Base-by-base conservation (phyloP, 2,888 invertebrate genomes). In the Tetheella fluctuosa region DNA sequence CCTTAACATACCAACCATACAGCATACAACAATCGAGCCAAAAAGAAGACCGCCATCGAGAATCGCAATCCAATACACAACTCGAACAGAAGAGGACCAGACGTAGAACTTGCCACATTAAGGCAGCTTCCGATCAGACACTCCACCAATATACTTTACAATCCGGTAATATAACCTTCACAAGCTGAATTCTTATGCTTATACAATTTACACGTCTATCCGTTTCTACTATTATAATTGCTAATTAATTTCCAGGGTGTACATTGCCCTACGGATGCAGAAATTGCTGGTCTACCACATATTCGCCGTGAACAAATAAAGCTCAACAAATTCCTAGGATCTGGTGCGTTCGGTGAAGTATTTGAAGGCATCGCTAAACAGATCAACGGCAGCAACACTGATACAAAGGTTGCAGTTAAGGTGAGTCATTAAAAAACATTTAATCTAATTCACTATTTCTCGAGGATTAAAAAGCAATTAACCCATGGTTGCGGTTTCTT, bases 311-410 rank as follows among this genome's bases (percentile, higher is more conserved):
- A 97, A 68, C 97, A 98, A 82, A 96, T 99, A 61, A 96, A 96
- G 0, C 90, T 98, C 30, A 96, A 96, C 15, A 97, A 97, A 80
- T 98, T 98, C 83, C 93, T 99, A 59, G 99, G 99, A 0, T 97
- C 97, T 62, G 99, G 99, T 0, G 99, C 99, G 0, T 99, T 99
- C 80, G 99, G 99, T 0, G 98, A 99, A 89, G 99, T 99, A 1
- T 98, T 97, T 83, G 98, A 98, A 91, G 99, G 99, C 0, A 94
- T 96, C 64, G 97, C 98, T 0, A 94, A 95, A 69, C 95, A 96
- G 70, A 91, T 96, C 53, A 94, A 94, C 58, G 94, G 94, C 7
- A 93, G 90, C 39, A 93, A 93, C 23, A 76, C 78, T 28, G 95
- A 95, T 61, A 96, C 95, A 20, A 96, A 96, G 79, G 98, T 99